Conservation (phyloP, 2,888 invertebrate species). For the Danaus chrysippus region DNA sequence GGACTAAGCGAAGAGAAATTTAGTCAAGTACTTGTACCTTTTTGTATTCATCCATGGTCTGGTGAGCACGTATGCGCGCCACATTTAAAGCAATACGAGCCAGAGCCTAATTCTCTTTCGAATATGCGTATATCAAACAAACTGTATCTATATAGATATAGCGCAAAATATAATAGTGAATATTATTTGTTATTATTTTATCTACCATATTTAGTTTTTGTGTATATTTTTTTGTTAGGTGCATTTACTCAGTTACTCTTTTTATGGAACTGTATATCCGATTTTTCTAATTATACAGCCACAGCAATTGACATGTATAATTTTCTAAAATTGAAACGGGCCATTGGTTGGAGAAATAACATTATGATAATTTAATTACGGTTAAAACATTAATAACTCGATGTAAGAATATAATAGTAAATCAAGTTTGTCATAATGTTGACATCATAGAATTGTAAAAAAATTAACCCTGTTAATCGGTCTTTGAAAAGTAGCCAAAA, state of each 20-base stretch:
- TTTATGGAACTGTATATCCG: too few relatives aligned
- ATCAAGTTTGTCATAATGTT: neutral
- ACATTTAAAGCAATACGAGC: slow-evolving; percentile 27
- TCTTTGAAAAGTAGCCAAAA: slow-evolving; percentile 12
- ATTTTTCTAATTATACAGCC: too few relatives aligned
- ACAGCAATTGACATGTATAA: too few relatives aligned
- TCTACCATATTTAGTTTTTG: too few relatives aligned
- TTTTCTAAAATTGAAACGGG: too few relatives aligned
- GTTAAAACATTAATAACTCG: neutral
- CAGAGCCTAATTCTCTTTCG: neutral
- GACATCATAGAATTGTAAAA: neutral
- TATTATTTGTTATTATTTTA: too few relatives aligned
- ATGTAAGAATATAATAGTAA: neutral
- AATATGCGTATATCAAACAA: neutral
- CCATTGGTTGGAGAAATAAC: too few relatives aligned
- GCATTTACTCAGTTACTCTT: too few relatives aligned
- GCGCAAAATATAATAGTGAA: too few relatives aligned
- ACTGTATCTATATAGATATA: neutral
- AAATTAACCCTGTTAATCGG: neutral
- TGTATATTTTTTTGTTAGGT: too few relatives aligned
- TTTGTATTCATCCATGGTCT: slow-evolving; percentile 30
- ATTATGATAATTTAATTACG: too few relatives aligned
- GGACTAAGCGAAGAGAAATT: slow-evolving; percentile 16
- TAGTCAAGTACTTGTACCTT: slow-evolving; percentile 18
- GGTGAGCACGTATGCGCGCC: slow-evolving; percentile 27